These are phyloP conservation scores for Pimephales promelas DNA, from an alignment of 2,113 vertebrate genomes.

Conservation along the genomic window DNA sequence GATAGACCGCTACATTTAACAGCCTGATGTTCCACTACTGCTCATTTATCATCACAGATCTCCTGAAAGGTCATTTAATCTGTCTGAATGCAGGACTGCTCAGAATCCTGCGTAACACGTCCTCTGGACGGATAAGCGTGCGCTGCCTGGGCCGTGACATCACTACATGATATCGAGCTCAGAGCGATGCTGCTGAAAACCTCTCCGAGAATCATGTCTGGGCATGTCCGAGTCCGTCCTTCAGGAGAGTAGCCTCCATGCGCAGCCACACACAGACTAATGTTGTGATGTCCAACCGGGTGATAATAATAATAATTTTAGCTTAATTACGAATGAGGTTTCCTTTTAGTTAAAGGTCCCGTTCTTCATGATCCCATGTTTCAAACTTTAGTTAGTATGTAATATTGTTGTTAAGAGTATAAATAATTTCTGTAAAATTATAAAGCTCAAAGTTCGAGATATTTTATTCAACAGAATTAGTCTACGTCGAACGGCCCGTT, in stretches of 20 bases:
- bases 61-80: constrained; percentile 22
- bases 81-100: neutral
- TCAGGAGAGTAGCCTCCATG: constrained; percentile 24
- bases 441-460: too few species aligned
- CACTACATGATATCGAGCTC: constrained; percentile 11
- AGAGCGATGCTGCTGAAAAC: constrained; percentile 8
- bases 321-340: too few species aligned
- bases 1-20: neutral
- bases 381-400: too few species aligned
- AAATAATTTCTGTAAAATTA: too few species aligned
- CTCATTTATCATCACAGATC: constrained; percentile 1
- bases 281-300: neutral
- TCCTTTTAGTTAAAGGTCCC: too few species aligned
- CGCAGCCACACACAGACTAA: constrained; percentile 16
- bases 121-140: constrained; percentile 7
- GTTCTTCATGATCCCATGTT: too few species aligned
- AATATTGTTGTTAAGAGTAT: too few species aligned
- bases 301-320: too few species aligned
- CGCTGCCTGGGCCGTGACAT: neutral
- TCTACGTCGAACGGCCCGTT: too few species aligned
- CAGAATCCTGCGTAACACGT: neutral
- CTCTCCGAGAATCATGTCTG: constrained; percentile 43
- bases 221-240: constrained; percentile 16
- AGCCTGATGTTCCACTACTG: neutral
- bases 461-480: too few species aligned